Conservation (phyloP, 1,140 invertebrate genomes). For the Bathynomus jamesi region DNA sequence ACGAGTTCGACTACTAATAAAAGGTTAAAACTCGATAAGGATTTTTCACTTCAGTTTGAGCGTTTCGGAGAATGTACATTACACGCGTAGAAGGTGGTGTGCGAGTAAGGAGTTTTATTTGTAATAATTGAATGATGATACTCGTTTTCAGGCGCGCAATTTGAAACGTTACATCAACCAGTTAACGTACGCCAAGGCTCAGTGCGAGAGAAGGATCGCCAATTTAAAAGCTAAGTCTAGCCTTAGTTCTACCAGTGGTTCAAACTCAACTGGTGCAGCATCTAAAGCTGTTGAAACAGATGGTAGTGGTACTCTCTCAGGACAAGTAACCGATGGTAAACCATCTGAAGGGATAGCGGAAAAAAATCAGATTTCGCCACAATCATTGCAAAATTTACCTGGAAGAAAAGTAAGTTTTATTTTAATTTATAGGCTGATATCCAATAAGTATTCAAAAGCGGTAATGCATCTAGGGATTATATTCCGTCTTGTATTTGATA, state of each 20-base stretch:
- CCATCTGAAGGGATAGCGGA: not conserved
- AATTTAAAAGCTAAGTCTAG: constrained; percentile 50
- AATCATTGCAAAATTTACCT: constrained; percentile 31
- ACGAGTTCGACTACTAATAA: too few relatives aligned
- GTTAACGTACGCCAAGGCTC: constrained; percentile 65
- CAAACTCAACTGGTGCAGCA: constrained; percentile 40
- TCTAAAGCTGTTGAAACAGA: not conserved
- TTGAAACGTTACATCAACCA: constrained; percentile 55
- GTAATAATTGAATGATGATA: too few relatives aligned
- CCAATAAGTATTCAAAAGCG: too few relatives aligned
- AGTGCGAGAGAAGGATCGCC: constrained; percentile 70
- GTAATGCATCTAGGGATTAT: too few relatives aligned
- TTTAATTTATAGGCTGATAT: too few relatives aligned
- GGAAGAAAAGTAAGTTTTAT: constrained; percentile 36
- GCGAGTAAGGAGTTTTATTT: too few relatives aligned
- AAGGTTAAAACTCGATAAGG: too few relatives aligned
- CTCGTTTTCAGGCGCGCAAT: constrained; percentile 45
- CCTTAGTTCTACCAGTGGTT: constrained; percentile 57
- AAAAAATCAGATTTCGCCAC: constrained; percentile 1
- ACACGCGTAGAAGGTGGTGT: too few relatives aligned
- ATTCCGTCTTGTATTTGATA: too few relatives aligned
- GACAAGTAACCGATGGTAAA: not conserved
- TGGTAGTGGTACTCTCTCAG: not conserved
- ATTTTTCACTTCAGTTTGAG: too few relatives aligned
- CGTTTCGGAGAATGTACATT: too few relatives aligned